These are phyloP conservation scores for Python bivittatus DNA, from an alignment of 2,113 vertebrate genomes.

Conservation along the genomic window DNA sequence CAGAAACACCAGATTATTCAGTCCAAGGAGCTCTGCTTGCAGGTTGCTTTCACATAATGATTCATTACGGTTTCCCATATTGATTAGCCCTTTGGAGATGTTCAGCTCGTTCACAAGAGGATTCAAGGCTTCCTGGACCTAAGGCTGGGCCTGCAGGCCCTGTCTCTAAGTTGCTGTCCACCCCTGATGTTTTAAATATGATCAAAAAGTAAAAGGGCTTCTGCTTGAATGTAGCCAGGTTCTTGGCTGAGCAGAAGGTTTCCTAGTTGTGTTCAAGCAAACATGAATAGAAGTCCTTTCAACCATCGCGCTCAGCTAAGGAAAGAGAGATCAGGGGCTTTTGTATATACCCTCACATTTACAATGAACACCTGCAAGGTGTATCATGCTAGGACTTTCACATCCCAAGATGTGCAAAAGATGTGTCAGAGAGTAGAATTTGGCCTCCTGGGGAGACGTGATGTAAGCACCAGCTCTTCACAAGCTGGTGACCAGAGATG, in stretches of 20 bases:
- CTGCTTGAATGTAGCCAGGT: neutral
- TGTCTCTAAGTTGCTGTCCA: neutral
- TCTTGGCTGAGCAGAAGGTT: neutral
- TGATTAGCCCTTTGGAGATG: neutral
- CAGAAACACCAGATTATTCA: neutral
- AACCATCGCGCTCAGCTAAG: neutral
- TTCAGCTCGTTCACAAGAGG: neutral
- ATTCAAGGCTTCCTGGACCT: neutral
- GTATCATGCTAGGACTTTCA: neutral
- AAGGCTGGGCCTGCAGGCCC: too few species aligned
- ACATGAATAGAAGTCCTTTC: neutral
- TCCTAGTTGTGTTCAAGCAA: neutral
- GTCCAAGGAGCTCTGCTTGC: neutral
- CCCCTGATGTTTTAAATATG: neutral
- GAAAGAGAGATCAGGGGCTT: neutral
- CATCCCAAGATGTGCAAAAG: neutral
- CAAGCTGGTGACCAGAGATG: neutral
- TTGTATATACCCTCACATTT: too few species aligned
- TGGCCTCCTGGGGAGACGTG: rapidly evolving
- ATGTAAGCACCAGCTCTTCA: neutral
- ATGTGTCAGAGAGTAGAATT: conserved; percentile 2
- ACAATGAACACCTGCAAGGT: neutral
- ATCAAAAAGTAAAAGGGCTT: neutral
- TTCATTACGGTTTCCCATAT: neutral
- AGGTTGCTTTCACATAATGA: neutral